phyloP scores from a whole-genome alignment of 2,797 vertebrate species.

The Melanotaenia maccullochi region DNA sequence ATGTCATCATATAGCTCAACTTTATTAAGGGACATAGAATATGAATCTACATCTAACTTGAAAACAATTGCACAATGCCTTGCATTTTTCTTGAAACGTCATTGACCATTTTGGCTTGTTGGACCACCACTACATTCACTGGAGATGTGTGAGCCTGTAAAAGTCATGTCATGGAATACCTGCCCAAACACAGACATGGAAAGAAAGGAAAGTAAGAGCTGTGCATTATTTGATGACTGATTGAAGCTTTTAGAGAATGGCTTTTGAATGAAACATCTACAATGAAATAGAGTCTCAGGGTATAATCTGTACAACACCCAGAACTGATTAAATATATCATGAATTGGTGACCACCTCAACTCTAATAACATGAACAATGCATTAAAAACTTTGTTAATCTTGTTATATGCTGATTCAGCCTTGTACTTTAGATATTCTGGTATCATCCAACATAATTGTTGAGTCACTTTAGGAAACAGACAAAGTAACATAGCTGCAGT shows the following conservation, averaged over 20 bases:
- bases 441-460: conserved; percentile 60
- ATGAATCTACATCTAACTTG: not conserved
- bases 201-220: not conserved
- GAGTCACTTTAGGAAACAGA: conserved; percentile 62
- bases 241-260: too few species aligned
- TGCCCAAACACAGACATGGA: not conserved
- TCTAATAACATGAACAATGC: not conserved
- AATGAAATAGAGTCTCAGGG: too few species aligned
- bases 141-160: too few species aligned
- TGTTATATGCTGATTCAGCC: conserved; percentile 17
- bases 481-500: conserved; percentile 48
- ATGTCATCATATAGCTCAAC: not conserved
- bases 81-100: too few species aligned
- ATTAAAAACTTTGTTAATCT: not conserved
- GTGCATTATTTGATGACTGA: too few species aligned
- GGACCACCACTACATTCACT: too few species aligned
- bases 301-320: too few species aligned
- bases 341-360: not conserved
- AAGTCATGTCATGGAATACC: not conserved
- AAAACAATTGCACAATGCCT: too few species aligned
- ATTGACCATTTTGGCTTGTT: too few species aligned
- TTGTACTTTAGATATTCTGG: conserved; percentile 35
- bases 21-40: not conserved
- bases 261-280: too few species aligned
- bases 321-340: not conserved